These are phyloP conservation scores for Mallotus villosus DNA, from an alignment of 2,797 vertebrate species.

Conservation along the genomic window DNA sequence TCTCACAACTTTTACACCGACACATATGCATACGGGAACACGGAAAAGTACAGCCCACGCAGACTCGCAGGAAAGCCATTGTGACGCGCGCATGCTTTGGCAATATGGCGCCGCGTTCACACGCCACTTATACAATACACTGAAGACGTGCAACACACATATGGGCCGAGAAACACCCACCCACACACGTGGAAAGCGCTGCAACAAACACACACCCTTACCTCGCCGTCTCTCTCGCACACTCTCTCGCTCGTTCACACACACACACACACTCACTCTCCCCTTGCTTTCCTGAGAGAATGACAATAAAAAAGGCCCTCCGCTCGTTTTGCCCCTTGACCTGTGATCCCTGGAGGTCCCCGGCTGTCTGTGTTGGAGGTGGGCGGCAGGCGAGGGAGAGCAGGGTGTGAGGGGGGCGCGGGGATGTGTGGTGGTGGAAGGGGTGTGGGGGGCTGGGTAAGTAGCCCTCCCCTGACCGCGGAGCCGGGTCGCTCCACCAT, in stretches of 20 bases:
- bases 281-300: slow-evolving; percentile 68
- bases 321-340: slow-evolving; percentile 83
- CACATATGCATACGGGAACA: not conserved
- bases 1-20: not conserved
- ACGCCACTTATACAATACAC: not conserved
- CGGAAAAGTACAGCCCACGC: slow-evolving; percentile 19
- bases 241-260: slow-evolving; percentile 13
- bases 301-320: slow-evolving; percentile 79
- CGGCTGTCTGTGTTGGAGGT: slow-evolving; percentile 73
- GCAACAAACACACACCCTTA: not conserved
- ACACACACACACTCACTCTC: slow-evolving; percentile 43
- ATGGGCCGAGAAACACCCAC: not conserved
- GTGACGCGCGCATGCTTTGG: not conserved
- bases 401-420: slow-evolving; percentile 51
- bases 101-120: too few relatives aligned
- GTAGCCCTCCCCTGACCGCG: slow-evolving; percentile 74
- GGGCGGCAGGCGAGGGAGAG: slow-evolving; percentile 55
- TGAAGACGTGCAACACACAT: not conserved
- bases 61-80: slow-evolving; percentile 30
- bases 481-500: slow-evolving; percentile 70
- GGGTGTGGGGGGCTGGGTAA: slow-evolving; percentile 53
- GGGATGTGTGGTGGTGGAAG: slow-evolving; percentile 41
- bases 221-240: not conserved
- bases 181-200: not conserved
- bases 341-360: slow-evolving; percentile 76